A percentile compares a stretch with the other conserved stretches of the same genome.
Evolutionary conservation across 2,888 invertebrate species (phyloP).

Genomic region (Acronicta leporina): DNA sequence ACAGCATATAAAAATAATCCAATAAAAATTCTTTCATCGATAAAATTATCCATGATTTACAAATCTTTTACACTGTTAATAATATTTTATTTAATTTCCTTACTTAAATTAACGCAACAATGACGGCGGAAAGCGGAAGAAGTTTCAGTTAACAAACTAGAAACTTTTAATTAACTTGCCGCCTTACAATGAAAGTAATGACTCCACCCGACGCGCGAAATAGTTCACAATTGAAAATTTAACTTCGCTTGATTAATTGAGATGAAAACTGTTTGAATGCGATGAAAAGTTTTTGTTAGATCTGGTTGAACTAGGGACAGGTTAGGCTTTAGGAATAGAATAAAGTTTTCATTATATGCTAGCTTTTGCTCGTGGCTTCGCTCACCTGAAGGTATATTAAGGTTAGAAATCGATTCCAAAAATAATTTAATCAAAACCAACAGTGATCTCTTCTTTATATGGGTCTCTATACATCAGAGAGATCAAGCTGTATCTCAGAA

Average conservation of each 20-base stretch:
- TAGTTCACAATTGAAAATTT: slow-evolving; percentile 47
- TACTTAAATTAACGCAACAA: slow-evolving; percentile 41
- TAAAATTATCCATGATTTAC: not conserved
- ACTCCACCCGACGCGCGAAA: slow-evolving; percentile 33
- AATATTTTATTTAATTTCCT: slow-evolving; percentile 10
- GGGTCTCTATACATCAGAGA: too few relatives aligned
- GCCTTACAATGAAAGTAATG: slow-evolving; percentile 60
- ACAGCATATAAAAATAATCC: too few relatives aligned
- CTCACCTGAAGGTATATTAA: too few relatives aligned
- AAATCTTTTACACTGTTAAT: not conserved
- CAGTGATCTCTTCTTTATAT: too few relatives aligned
- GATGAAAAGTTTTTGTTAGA: slow-evolving; percentile 8
- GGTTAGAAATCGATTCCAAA: too few relatives aligned
- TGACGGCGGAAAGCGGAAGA: slow-evolving; percentile 36
- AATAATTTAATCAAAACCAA: too few relatives aligned
- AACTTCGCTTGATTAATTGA: slow-evolving; percentile 47
- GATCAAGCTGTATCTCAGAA: too few relatives aligned
- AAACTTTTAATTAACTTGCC: slow-evolving; percentile 64
- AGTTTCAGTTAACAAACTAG: slow-evolving; percentile 56
- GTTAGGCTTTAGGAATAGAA: too few relatives aligned
- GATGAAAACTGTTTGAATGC: slow-evolving; percentile 34
- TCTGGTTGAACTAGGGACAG: not conserved
- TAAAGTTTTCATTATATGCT: too few relatives aligned
- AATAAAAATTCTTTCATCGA: not conserved
- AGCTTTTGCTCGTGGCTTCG: too few relatives aligned